phyloP scores from a whole-genome alignment of 2,888 invertebrate species.

The Phalera bucephala region DNA sequence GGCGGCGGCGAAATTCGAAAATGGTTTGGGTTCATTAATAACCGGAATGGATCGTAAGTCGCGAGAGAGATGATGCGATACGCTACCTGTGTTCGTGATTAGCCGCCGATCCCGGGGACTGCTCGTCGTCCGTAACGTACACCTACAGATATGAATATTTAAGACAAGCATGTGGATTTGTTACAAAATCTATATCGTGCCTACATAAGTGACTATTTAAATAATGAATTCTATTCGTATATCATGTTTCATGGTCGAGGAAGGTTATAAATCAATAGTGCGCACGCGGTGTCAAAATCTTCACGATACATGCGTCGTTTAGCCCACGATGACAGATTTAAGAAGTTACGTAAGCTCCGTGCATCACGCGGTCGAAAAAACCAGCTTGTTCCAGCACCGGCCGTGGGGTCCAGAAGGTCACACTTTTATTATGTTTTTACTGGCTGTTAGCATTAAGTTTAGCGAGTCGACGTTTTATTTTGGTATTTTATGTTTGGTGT shows the following conservation, averaged over 20 bases:
- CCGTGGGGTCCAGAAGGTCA: slow-evolving; percentile 41
- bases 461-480: slow-evolving; percentile 62
- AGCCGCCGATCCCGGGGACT: slow-evolving; percentile 31
- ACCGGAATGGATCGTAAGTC: slow-evolving; percentile 62
- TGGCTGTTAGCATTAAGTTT: slow-evolving; percentile 62
- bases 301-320: slow-evolving; percentile 27
- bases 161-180: neutral
- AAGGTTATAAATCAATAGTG: slow-evolving; percentile 32
- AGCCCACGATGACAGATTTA: slow-evolving; percentile 34
- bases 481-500: slow-evolving; percentile 57
- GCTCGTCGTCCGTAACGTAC: neutral
- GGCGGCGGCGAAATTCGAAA: slow-evolving; percentile 62
- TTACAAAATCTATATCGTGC: slow-evolving; percentile 17
- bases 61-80: slow-evolving; percentile 58
- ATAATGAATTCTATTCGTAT: slow-evolving; percentile 29
- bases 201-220: slow-evolving; percentile 16
- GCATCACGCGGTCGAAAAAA: slow-evolving; percentile 26
- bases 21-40: slow-evolving; percentile 65
- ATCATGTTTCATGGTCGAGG: slow-evolving; percentile 30
- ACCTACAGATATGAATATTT: slow-evolving; percentile 1
- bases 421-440: slow-evolving; percentile 62
- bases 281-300: slow-evolving; percentile 28
- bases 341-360: slow-evolving; percentile 27
- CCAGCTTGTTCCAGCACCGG: slow-evolving; percentile 31
- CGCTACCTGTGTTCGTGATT: slow-evolving; percentile 71